Evolutionary conservation across 2,113 vertebrate genomes (phyloP).

Genomic region (Parus major): DNA sequence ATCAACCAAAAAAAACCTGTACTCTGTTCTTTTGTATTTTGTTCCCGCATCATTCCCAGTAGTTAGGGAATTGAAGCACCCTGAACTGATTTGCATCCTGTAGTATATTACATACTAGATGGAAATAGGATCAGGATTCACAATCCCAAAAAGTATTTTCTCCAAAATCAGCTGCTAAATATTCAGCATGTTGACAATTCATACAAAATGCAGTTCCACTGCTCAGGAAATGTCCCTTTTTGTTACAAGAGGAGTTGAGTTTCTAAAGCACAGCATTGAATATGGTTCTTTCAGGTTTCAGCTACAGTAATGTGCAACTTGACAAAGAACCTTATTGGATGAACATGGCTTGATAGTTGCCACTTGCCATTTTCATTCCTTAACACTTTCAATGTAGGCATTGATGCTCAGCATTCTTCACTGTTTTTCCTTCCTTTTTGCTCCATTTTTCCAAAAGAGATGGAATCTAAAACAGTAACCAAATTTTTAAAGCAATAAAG

Average conservation of each 20-base stretch:
- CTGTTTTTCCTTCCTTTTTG: neutral
- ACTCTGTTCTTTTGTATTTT: neutral
- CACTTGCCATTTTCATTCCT: neutral
- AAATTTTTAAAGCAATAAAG: neutral
- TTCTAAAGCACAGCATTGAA: neutral
- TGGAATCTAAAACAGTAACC: neutral
- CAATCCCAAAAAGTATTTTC: neutral
- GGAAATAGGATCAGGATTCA: neutral
- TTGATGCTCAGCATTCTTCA: neutral
- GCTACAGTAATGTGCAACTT: neutral
- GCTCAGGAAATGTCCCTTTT: neutral
- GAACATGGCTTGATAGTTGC: neutral
- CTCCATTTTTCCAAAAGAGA: neutral
- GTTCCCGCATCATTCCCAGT: neutral
- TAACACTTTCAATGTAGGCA: neutral
- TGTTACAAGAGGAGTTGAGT: neutral
- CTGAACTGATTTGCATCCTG: neutral
- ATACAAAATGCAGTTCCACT: neutral
- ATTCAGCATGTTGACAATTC: neutral
- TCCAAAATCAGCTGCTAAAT: neutral
- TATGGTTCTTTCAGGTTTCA: neutral
- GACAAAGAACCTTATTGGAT: neutral
- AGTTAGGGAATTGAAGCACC: neutral
- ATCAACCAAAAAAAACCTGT: neutral
- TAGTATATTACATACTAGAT: neutral